phyloP scores from a whole-genome alignment of 2,113 vertebrate genomes.

The Panthera tigris region DNA sequence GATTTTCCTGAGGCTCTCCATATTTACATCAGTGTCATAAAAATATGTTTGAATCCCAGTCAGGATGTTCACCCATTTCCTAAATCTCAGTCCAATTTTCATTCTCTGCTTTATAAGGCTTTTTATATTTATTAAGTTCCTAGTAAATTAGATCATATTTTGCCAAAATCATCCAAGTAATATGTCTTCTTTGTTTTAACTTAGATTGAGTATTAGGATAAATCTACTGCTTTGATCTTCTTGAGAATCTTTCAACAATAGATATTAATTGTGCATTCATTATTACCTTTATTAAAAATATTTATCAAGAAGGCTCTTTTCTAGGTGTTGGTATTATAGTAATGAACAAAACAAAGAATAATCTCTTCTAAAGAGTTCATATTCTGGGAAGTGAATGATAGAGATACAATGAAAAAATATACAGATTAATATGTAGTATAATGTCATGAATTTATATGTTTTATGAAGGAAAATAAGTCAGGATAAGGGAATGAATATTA shows the following conservation, averaged over 20 bases:
- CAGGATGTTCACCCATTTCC: conserved; percentile 8
- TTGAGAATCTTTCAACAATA: background rate
- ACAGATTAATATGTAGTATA: background rate
- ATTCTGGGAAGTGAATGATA: background rate
- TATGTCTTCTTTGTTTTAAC: background rate
- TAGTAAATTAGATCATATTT: conserved; percentile 17
- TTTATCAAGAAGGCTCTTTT: background rate
- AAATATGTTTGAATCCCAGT: background rate
- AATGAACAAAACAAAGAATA: background rate
- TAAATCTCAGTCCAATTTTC: conserved; percentile 32
- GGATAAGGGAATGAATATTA: background rate
- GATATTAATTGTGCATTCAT: background rate
- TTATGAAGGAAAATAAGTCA: background rate
- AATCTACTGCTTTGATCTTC: background rate
- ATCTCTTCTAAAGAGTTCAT: background rate
- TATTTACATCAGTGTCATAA: conserved; percentile 22
- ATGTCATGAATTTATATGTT: background rate
- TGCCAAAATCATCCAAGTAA: background rate
- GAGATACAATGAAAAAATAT: background rate
- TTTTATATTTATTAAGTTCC: conserved; percentile 32
- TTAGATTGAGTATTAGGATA: background rate
- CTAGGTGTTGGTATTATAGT: background rate
- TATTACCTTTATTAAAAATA: background rate
- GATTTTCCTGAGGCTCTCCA: background rate
- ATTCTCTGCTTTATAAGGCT: background rate